Conservation (phyloP, 1,140 invertebrate species). For the Drosophila bocqueti region DNA sequence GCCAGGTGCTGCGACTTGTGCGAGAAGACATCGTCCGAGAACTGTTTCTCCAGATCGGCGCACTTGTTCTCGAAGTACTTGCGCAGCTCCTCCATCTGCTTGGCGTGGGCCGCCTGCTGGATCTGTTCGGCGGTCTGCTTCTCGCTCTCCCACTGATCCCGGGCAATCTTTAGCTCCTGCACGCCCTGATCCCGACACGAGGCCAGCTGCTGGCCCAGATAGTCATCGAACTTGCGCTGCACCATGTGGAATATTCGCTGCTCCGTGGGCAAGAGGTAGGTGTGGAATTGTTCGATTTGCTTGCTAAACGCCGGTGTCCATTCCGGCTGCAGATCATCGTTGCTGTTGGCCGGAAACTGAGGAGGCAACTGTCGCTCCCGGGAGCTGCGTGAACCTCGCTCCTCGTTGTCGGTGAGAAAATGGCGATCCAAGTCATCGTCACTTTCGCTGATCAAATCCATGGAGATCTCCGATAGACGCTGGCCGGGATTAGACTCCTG, state of each 20-base stretch:
- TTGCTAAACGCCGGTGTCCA: constrained; percentile 77
- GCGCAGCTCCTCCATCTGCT: constrained; percentile 91
- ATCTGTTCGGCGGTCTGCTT: constrained; percentile 82
- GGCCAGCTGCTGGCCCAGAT: constrained; percentile 85
- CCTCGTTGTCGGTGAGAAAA: constrained; percentile 74
- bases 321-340: constrained; percentile 74
- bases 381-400: constrained; percentile 69
- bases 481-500: constrained; percentile 79
- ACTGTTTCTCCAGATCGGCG: constrained; percentile 90
- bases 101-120: constrained; percentile 88
- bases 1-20: constrained; percentile 87
- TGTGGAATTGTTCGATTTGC: constrained; percentile 84
- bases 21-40: constrained; percentile 90
- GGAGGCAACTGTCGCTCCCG: constrained; percentile 80
- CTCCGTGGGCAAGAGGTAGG: constrained; percentile 84
- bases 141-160: constrained; percentile 79
- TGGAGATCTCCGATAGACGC: constrained; percentile 80
- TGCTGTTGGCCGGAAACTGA: constrained; percentile 28
- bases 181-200: constrained; percentile 85
- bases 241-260: constrained; percentile 84
- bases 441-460: constrained; percentile 82
- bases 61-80: constrained; percentile 92
- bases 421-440: constrained; percentile 78
- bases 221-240: constrained; percentile 86
- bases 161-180: constrained; percentile 85